Evolutionary conservation across 2,113 vertebrate genomes (phyloP).

Genomic region (Axis porcinus): DNA sequence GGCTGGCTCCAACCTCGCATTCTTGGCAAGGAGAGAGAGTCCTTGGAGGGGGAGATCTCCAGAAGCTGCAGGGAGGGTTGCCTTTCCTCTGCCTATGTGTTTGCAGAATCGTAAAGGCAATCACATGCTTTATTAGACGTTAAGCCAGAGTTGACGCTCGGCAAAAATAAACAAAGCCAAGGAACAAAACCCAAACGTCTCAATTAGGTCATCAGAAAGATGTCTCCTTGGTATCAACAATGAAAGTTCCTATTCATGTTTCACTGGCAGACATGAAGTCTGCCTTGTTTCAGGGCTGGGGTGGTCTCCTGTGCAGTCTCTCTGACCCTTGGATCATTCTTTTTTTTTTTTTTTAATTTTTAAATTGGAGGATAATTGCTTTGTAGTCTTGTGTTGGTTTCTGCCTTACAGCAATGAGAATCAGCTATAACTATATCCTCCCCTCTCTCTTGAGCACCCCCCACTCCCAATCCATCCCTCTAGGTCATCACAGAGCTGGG

Average conservation of each 20-base stretch:
- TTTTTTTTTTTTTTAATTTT: not conserved
- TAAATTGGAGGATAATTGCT: not conserved
- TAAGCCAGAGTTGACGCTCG: not conserved
- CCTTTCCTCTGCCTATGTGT: conserved; percentile 5
- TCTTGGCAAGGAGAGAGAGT: conserved; percentile 35
- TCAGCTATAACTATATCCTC: not conserved
- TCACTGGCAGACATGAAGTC: not conserved
- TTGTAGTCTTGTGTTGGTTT: not conserved
- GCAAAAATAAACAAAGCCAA: not conserved
- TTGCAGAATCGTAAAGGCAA: conserved; percentile 18
- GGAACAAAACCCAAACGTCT: not conserved
- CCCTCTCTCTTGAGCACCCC: not conserved
- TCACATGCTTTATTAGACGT: conserved; percentile 18
- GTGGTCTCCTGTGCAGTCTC: not conserved
- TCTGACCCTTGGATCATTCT: not conserved
- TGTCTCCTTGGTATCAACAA: not conserved
- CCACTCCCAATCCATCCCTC: not conserved
- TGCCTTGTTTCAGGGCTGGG: too few relatives aligned
- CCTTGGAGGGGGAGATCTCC: conserved; percentile 34
- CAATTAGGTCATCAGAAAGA: not conserved
- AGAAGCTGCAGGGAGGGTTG: not conserved
- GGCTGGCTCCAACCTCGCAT: conserved; percentile 29
- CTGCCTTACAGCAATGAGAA: not conserved
- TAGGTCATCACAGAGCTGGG: not conserved
- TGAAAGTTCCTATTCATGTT: not conserved